Evolutionary conservation across 2,888 invertebrate genomes (phyloP).

Genomic region (Oligia latruncula): DNA sequence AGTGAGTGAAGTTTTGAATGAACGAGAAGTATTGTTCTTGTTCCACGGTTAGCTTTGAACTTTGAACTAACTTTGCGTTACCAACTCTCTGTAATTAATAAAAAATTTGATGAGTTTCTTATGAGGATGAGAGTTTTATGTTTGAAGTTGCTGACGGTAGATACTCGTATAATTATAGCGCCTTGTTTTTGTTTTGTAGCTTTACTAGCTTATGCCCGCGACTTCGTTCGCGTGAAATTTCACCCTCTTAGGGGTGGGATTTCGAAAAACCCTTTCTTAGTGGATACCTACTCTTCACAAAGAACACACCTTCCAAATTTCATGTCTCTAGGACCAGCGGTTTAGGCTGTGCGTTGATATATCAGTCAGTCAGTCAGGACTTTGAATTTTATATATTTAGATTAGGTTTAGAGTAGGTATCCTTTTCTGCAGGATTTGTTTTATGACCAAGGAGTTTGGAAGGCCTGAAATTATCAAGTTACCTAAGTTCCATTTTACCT

Average conservation of each 20-base stretch:
- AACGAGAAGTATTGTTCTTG: slow-evolving; percentile 52
- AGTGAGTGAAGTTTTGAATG: slow-evolving; percentile 50
- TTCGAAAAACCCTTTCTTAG: too few relatives aligned
- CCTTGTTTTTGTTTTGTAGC: not conserved
- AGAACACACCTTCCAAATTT: too few relatives aligned
- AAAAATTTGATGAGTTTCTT: slow-evolving; percentile 49
- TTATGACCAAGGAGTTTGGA: not conserved
- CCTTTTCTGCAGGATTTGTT: not conserved
- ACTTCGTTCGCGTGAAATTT: too few relatives aligned
- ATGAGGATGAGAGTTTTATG: not conserved
- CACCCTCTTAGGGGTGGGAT: too few relatives aligned
- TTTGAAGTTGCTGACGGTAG: not conserved
- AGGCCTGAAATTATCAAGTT: not conserved
- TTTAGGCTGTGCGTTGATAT: too few relatives aligned
- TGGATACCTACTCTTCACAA: too few relatives aligned
- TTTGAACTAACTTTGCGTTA: slow-evolving; percentile 32
- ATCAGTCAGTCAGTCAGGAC: too few relatives aligned
- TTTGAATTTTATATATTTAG: too few relatives aligned
- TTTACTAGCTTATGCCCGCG: not conserved
- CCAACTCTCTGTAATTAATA: slow-evolving; percentile 39
- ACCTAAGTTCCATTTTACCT: not conserved
- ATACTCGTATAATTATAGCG: not conserved
- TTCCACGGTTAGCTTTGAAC: slow-evolving; percentile 46
- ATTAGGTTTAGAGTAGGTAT: too few relatives aligned
- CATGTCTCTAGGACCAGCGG: too few relatives aligned